These are phyloP conservation scores for Aporrectodea caliginosa DNA, from an alignment of 1,140 invertebrate species.

Conservation along the genomic window DNA sequence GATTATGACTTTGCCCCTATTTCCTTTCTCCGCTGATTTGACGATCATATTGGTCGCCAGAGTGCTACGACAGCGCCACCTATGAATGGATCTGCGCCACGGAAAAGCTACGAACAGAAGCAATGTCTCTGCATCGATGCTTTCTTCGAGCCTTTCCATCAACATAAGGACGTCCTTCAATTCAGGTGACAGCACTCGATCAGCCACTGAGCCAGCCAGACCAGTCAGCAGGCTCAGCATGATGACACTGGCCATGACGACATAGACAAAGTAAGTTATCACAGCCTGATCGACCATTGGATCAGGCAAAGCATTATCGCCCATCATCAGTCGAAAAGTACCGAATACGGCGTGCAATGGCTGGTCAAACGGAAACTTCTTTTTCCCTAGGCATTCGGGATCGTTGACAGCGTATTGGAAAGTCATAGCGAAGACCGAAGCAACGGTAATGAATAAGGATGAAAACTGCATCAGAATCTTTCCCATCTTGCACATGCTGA, in stretches of 20 bases:
- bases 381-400: background rate
- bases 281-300: background rate
- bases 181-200: background rate
- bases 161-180: background rate
- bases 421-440: background rate
- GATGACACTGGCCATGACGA: background rate
- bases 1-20: background rate
- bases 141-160: background rate
- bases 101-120: background rate
- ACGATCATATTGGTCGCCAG: background rate
- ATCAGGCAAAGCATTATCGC: background rate
- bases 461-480: background rate
- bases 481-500: conserved; percentile 1
- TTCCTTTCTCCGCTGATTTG: background rate
- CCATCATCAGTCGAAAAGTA: background rate
- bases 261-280: background rate
- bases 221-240: background rate
- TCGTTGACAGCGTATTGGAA: background rate
- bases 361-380: background rate
- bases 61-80: background rate
- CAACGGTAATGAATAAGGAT: background rate
- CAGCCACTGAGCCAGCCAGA: background rate
- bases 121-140: background rate
- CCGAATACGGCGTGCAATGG: background rate
- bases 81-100: background rate